Base-by-base conservation (phyloP, 2,113 vertebrate species). In the Aleadryas rufinucha region DNA sequence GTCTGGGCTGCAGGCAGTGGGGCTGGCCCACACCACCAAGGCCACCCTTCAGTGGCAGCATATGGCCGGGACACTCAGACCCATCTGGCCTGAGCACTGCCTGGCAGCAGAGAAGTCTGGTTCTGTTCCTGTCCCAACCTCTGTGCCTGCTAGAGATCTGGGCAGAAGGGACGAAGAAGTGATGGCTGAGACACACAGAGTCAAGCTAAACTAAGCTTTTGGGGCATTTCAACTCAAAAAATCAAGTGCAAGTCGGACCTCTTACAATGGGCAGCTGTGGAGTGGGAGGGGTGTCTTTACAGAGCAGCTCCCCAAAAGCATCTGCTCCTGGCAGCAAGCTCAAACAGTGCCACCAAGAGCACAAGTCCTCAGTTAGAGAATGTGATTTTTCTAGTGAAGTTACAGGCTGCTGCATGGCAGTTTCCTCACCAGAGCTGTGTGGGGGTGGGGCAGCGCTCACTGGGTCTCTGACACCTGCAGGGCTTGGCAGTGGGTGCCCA, bases 51-150 rank as follows among this genome's bases (percentile, higher is more conserved):
- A 2, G 41, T 18, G n/a, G 22, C 74, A 72, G 83, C 9, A 1
- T 17, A 11, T 1, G 2, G 28, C 53, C 0, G 0, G 49, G 37
- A 33, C 42, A n/a, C 63, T 45, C 7, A 0, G n/a, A 30, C 16
- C 26, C 17, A 5, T 14, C 37, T 33, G 50, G 20, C 22, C 22
- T 6, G 2, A 47, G 56, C n/a, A 33, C 4, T 26, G 42, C 50
- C n/a, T 9, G 19, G 42, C 61, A 83, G 80, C 50, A 47, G 30
- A 39, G 30, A 42, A 41, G 30, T 2, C 60, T 60, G 18, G 41
- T 28, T 68, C 33, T 70, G 26, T 2, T 64, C 60, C 18, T 75
- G 13, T 65, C 18, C 49, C 23, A 47, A 6, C 10, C 47, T 87
- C 63, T 22, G 5, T 47, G 33, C 33, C 65, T 13, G 41, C n/a